A percentile compares a stretch with the other conserved stretches of the same genome.
Evolutionary conservation across 2,888 invertebrate genomes (phyloP).

Genomic region (Philaethria dido): DNA sequence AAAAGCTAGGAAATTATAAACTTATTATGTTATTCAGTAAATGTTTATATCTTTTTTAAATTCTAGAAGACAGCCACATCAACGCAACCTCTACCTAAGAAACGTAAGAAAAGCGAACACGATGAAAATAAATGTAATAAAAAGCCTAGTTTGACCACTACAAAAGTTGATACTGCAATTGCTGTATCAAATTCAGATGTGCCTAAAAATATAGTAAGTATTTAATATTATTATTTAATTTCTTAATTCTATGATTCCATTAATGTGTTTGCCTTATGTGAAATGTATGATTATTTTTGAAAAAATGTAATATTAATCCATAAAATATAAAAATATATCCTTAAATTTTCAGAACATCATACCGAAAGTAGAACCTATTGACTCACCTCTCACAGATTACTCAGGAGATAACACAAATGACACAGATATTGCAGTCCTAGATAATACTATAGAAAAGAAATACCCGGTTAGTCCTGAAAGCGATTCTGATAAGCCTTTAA

Average conservation of each 20-base stretch:
- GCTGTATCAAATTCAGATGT: constrained; percentile 54
- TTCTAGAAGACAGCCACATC: constrained; percentile 59
- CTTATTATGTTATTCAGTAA: neutral
- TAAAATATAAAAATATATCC: neutral
- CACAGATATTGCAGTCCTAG: constrained; percentile 68
- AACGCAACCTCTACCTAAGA: constrained; percentile 58
- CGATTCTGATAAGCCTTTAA: constrained; percentile 55
- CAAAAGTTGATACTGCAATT: constrained; percentile 43
- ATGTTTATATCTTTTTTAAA: neutral
- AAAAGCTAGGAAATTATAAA: too few relatives aligned
- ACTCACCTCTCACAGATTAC: constrained; percentile 73
- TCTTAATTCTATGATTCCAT: neutral
- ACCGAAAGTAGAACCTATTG: constrained; percentile 73
- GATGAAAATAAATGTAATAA: constrained; percentile 70
- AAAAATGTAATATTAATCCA: too few relatives aligned
- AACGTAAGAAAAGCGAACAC: constrained; percentile 72
- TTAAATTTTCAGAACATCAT: constrained; percentile 63
- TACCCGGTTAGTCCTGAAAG: constrained; percentile 56
- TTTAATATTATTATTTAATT: neutral
- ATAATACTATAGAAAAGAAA: constrained; percentile 65
- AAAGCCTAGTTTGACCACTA: constrained; percentile 28
- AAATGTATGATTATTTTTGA: too few relatives aligned
- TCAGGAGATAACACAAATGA: constrained; percentile 75
- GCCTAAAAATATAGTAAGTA: constrained; percentile 62
- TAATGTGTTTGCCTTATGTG: neutral